Evolutionary conservation across 2,113 vertebrate species (phyloP), one percentile per base, ranked within the genome.

Genomic region (Etia nguti): DNA sequence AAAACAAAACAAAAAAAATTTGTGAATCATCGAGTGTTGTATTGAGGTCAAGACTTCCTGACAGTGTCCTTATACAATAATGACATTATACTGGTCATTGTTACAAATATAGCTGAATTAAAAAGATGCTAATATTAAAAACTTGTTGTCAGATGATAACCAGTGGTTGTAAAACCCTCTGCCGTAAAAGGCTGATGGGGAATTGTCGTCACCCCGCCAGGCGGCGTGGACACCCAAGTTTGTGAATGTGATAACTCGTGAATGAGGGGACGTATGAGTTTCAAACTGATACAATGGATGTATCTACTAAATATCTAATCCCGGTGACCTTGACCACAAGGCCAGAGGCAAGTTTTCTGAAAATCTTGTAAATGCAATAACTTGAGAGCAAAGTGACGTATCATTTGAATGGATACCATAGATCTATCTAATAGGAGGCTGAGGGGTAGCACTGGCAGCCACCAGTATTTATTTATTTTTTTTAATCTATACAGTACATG

Each of bases 141-240:
- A 31, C 16, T 48, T 50, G 26, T 43, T 31, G 16, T 50, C 70
- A 31, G 41, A 50, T 11, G 9, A 31, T 77, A 31, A 29, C 6
- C 43, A 48, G 24, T 4, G 0, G 70, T 20, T 29, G 13, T 48
- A 1, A 75, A 29, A 26, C 36, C 18, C 31, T 65, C 60, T 36
- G 31, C 31, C 1, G 1, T 65, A n/a, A n/a, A 65, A 65, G 31
- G 18, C 60, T 65, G 60, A 65, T 38, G n/a, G 34, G 34, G 10
- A 65, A 38, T 65, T 5, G 18, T 38, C 0, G 2, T n/a, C 20
- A 65, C 31, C 31, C 60, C 36, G 6, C 60, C 12, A 10, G 31
- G 60, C 0, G 31, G 31, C 2, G 31, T 62, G 0, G 59, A 36
- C 20, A 36, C 10, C 29, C 1, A 1, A 57, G 56, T 29, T 57